These are phyloP conservation scores for Hydrotaea diabolus DNA, from an alignment of 2,888 invertebrate genomes.

Conservation along the genomic window DNA sequence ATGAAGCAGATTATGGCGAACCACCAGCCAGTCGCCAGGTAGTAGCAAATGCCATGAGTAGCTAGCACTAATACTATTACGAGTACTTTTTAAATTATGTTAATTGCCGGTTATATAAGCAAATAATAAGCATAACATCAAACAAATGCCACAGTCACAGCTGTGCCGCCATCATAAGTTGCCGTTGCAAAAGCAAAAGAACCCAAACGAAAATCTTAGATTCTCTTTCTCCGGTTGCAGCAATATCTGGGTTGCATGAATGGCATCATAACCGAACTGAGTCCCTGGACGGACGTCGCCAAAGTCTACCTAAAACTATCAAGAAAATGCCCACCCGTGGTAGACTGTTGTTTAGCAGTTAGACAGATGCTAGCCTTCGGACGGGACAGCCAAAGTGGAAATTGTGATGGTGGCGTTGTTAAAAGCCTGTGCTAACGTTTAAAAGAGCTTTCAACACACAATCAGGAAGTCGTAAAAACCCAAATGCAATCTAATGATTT, in stretches of 20 bases:
- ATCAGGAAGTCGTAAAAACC: conserved; percentile 52
- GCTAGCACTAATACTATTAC: conserved; percentile 39
- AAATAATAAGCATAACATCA: conserved; percentile 35
- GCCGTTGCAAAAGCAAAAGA: too few relatives aligned
- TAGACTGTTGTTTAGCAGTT: conserved; percentile 17
- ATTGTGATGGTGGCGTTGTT: background rate
- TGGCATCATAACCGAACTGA: background rate
- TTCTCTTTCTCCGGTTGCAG: background rate
- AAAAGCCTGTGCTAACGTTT: conserved; percentile 1
- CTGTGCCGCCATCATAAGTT: background rate
- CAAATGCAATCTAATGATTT: conserved; percentile 52
- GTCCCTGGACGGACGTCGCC: background rate
- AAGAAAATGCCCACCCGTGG: conserved; percentile 54
- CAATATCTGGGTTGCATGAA: background rate
- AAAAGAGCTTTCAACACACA: conserved; percentile 44
- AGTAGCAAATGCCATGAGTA: background rate
- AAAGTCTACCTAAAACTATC: conserved; percentile 1
- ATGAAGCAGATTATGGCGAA: background rate
- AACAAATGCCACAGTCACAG: conserved; percentile 26
- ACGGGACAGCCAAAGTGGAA: too few relatives aligned
- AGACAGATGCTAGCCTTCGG: background rate
- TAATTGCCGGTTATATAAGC: conserved; percentile 44
- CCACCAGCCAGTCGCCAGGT: background rate
- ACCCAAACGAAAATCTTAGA: background rate
- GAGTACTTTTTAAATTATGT: conserved; percentile 49